Evolutionary conservation across 2,888 invertebrate genomes (phyloP), one percentile per base, ranked within the genome.

Genomic region (Drosophila hawaiiensis): DNA sequence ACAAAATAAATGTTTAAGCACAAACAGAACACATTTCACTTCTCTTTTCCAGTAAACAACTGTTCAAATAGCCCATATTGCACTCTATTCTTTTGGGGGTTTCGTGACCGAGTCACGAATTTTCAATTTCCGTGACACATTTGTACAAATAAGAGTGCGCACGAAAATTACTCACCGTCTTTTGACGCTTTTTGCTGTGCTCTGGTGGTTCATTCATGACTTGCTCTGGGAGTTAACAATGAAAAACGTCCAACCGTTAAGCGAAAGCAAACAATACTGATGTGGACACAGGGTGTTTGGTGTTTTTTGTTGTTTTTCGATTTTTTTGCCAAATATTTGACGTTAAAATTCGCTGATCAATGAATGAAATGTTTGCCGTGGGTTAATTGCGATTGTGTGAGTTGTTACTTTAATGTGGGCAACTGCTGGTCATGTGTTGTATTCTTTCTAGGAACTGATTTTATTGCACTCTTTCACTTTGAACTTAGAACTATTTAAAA

Each of bases 151-250:
- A 89, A 14, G 29, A n/a, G 9, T 43, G n/a, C 52, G 47, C 52
- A 59, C 39, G 39, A 68, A 54, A 52, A 22, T 31, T 55, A 84
- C 91, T 83, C 73, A 91, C 91, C 79, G 89, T 92, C 75, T 87
- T 91, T 68, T 89, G 91, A 61, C 92, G 85, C 69, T 91, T 91
- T 88, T 91, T 91, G 75, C 91, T 91, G 56, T 90, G 87, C 75
- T 92, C 91, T 54, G 91, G 91, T 78, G 77, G 76, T 76, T 91
- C 92, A 76, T 85, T 89, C 91, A 91, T 91, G 59, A 33, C 73
- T 68, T 31, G 47, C 10, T 35, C 47, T 72, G 53, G n/a, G 28
- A 61, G 49, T 54, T 49, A 59, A 53, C 50, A 64, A 65, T 50
- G 35, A 67, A 35, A 43, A 50, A 75, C 84, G 82, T 79, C 76